Conservation (phyloP, 92 coral and sea anemone genomes). For the Zoanthus gigantus region DNA sequence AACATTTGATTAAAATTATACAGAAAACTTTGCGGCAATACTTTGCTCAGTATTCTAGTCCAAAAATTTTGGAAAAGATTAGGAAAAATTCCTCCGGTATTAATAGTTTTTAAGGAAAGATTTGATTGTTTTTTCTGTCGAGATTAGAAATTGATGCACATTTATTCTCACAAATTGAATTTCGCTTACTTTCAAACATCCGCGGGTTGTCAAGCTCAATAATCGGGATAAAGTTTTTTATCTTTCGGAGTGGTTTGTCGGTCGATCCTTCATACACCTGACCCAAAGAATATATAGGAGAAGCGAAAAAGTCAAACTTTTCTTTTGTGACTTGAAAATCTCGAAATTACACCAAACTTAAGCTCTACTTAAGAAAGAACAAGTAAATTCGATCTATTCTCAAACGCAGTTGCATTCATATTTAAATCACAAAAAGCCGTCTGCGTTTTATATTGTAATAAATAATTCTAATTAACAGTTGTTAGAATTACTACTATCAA, state of each 20-base stretch:
- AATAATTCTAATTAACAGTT: background rate
- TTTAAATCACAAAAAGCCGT: background rate
- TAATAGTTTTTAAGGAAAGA: background rate
- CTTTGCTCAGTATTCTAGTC: background rate
- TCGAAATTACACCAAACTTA: background rate
- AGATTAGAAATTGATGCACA: slow-evolving; percentile 37
- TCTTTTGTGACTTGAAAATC: background rate
- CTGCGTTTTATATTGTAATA: background rate
- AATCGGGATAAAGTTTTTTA: background rate
- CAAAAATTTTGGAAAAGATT: background rate
- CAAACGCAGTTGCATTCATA: background rate
- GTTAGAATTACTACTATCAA: background rate
- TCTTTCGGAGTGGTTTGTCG: background rate
- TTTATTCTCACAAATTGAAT: slow-evolving; percentile 10
- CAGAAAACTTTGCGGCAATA: background rate
- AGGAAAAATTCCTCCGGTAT: background rate
- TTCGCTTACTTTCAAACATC: background rate
- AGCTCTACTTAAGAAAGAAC: background rate
- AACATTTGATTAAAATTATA: background rate
- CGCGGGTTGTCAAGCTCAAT: background rate
- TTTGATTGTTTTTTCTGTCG: slow-evolving; percentile 16
- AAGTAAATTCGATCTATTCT: background rate
- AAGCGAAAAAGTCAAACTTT: background rate
- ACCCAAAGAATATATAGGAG: background rate
- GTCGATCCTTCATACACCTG: background rate